These are phyloP conservation scores for Neuroscelio doddi DNA, from an alignment of 2,888 invertebrate species.

Conservation along the genomic window DNA sequence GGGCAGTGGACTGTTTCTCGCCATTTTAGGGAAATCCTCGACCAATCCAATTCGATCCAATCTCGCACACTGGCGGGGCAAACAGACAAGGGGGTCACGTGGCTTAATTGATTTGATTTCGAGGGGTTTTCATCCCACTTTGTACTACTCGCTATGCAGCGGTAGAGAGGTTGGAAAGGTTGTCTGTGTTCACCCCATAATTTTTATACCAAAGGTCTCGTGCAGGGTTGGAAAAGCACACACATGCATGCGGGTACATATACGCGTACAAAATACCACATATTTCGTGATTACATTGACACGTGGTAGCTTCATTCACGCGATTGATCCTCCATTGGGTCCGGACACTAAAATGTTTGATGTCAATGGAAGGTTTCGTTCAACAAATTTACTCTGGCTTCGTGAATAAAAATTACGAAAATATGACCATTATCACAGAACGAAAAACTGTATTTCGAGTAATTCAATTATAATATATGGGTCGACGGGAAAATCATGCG, in stretches of 20 bases:
- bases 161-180: background rate
- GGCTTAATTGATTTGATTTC: constrained; percentile 70
- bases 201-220: constrained; percentile 24
- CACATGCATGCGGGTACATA: too few species aligned
- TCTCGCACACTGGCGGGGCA: constrained; percentile 50
- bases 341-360: too few species aligned
- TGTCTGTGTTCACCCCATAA: constrained; percentile 25
- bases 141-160: constrained; percentile 16
- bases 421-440: too few species aligned
- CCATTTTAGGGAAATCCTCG: constrained; percentile 63
- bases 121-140: constrained; percentile 64
- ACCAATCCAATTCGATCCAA: constrained; percentile 55
- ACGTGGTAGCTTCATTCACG: constrained; percentile 43
- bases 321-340: constrained; percentile 49
- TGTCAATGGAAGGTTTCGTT: constrained; percentile 26
- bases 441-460: too few species aligned
- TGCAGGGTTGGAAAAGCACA: constrained; percentile 38
- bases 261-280: constrained; percentile 17
- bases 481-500: too few species aligned
- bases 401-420: constrained; percentile 19
- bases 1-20: constrained; percentile 41
- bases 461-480: too few species aligned
- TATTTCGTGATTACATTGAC: constrained; percentile 45
- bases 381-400: constrained; percentile 25
- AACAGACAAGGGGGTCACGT: constrained; percentile 59